Evolutionary conservation across 2,113 vertebrate genomes (phyloP), one percentile per base, ranked within the genome.

Genomic region (Pituophis catenifer): DNA sequence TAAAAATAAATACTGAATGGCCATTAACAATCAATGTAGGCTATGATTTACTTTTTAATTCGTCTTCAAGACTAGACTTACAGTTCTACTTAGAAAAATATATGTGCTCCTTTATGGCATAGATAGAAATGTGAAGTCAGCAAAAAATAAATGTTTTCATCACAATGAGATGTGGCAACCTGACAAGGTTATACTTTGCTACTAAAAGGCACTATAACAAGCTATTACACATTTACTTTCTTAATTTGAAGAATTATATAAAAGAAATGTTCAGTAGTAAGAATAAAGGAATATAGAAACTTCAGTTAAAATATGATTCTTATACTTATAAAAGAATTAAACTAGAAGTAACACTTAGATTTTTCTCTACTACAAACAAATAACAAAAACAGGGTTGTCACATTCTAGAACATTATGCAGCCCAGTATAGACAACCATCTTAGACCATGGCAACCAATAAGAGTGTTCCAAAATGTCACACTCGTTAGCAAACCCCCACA

Each of bases 141-240:
- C 29, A 89, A 70, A 53, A 55, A 89, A 24, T 38, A 93, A 88
- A 86, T 88, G 55, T 75, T 52, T 91, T 89, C 90, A 86, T 92
- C 90, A 94, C 90, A 92, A 85, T 94, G 90, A 94, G 55, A 62
- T 94, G 44, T 75, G 59, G 70, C 91, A 94, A 89, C 48, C 57
- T 89, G 91, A 65, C 48, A 87, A 90, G 92, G 92, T 93, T 93
- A 93, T 93, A 90, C 55, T 88, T 81, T 89, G 59, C 86, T 93
- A 91, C 90, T 75, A 89, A 93, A 91, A 91, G 90, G 90, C 90
- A 93, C 93, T 91, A 58, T 88, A 88, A 88, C 89, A 88, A 88
- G 38, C 59, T 91, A 89, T 57, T 86, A 55, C 52, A 91, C 38
- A 81, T 50, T 65, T 70, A 62, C 65, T 89, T 58, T 85, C 44